Base-by-base conservation (phyloP, 2,888 invertebrate genomes). In the Cyclophora punctaria region DNA sequence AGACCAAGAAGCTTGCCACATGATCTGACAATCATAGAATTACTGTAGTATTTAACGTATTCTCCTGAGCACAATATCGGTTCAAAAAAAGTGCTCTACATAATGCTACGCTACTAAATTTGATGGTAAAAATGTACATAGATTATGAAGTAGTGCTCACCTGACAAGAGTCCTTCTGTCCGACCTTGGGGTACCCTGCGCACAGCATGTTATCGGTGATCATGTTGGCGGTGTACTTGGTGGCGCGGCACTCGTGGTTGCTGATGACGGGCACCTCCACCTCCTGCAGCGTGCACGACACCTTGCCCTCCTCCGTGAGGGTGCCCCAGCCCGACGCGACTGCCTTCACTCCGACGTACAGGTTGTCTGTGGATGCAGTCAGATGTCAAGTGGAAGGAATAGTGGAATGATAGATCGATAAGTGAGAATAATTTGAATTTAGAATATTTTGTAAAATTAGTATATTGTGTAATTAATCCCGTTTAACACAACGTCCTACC, bases 201-300 rank as follows among this genome's bases (percentile, higher is more conserved):
- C 96, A 96, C 76, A 96, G 70, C 96, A 96, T 97, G 73, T 96
- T 96, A 63, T 95, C 93, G 0, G 95, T 94, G 60, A 96, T 96
- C 94, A 96, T 95, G 49, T 93, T 91, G 1, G 93, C 85, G 2
- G 93, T 93, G 73, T 97, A 97, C 75, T 94, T 95, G 3, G 96
- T 95, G 50, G 81, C 90, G 46, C 91, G 89, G 69, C 95, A 95
- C 49, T 92, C 92, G 37, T 92, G 90, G 72, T 95, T 95, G 61
- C 90, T 91, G n/a, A 92, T 69, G 5, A 92, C 91, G 0, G 92
- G 91, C 2, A 96, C 93, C 62, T 94, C 94, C 0, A 96, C 96
- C 77, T 96, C 94, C 69, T 95, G 94, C 35, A 97, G 88, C 6
- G 94, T 89, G 66, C 96, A 96, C 0, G 96, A 94, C 0, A 96